Conservation (phyloP, 2,888 invertebrate genomes). For the Andrena haemorrhoa region DNA sequence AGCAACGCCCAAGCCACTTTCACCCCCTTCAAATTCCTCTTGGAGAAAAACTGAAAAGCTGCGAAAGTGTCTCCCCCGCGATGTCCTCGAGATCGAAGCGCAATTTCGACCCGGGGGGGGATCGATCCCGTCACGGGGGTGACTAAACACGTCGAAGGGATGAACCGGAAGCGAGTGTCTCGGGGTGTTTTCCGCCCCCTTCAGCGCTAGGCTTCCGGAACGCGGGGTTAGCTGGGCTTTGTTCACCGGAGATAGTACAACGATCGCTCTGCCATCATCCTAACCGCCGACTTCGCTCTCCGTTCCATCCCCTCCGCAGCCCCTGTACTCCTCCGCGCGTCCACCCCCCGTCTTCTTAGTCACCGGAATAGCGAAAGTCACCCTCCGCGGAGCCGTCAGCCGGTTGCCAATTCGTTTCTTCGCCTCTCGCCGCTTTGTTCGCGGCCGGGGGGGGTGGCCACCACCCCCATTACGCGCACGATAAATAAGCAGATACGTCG, state of each 20-base stretch:
- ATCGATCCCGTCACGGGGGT: slow-evolving; percentile 13
- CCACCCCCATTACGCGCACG: slow-evolving; percentile 69
- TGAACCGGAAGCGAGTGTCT: slow-evolving; percentile 72
- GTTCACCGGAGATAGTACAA: slow-evolving; percentile 71
- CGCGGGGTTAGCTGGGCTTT: slow-evolving; percentile 63
- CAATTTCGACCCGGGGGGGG: background rate
- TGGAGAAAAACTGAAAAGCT: background rate
- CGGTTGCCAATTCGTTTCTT: slow-evolving; percentile 73
- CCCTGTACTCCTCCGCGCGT: slow-evolving; percentile 24
- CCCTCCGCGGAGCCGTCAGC: slow-evolving; percentile 39
- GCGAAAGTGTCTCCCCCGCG: background rate
- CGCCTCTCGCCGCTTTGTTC: slow-evolving; percentile 67
- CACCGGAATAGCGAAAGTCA: slow-evolving; percentile 63
- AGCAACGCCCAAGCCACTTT: background rate
- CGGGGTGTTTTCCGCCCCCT: slow-evolving; percentile 64
- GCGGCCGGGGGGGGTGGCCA: slow-evolving; percentile 43
- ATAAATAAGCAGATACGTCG: slow-evolving; percentile 74
- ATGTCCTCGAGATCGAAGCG: background rate
- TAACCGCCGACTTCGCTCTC: slow-evolving; percentile 65
- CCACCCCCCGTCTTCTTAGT: slow-evolving; percentile 62
- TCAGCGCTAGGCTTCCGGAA: slow-evolving; percentile 66
- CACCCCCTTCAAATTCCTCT: slow-evolving; percentile 1
- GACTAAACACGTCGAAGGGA: slow-evolving; percentile 52
- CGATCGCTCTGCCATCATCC: slow-evolving; percentile 74
- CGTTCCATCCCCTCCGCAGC: slow-evolving; percentile 37